Conservation (phyloP, 2,888 invertebrate genomes). For the Pachycephus smyrnensis region DNA sequence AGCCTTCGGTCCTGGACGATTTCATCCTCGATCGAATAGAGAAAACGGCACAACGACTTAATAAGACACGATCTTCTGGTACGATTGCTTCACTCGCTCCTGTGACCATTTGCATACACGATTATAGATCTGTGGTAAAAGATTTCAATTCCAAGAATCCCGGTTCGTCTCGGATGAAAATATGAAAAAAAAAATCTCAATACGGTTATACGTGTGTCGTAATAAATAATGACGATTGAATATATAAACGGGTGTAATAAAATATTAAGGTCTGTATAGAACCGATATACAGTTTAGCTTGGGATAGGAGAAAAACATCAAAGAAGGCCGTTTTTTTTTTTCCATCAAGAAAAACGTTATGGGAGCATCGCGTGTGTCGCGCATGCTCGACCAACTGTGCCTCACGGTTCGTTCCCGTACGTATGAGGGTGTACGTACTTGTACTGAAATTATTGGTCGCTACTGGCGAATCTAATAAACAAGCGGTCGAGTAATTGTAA, state of each 20-base stretch:
- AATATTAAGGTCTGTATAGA: no score
- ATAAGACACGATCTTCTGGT: slow-evolving; percentile 61
- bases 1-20: slow-evolving; percentile 10
- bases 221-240: background rate
- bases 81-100: slow-evolving; percentile 61
- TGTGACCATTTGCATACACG: slow-evolving; percentile 66
- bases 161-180: slow-evolving; percentile 46
- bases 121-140: slow-evolving; percentile 56
- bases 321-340: no score
- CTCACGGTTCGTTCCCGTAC: slow-evolving; percentile 23
- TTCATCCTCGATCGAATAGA: slow-evolving; percentile 50
- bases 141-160: slow-evolving; percentile 44
- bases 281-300: no score
- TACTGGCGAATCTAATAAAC: slow-evolving; percentile 63
- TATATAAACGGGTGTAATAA: no score
- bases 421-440: slow-evolving; percentile 15
- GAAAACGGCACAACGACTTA: slow-evolving; percentile 65
- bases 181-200: slow-evolving; percentile 52
- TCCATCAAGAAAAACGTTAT: slow-evolving; percentile 21
- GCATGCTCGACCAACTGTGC: slow-evolving; percentile 33
- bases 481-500: slow-evolving; percentile 26
- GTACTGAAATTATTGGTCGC: slow-evolving; percentile 34
- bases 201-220: background rate
- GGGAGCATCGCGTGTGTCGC: slow-evolving; percentile 39
- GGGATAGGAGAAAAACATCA: no score